Base-by-base conservation (phyloP, 2,888 invertebrate genomes). In the Scaptomyza reducta region DNA sequence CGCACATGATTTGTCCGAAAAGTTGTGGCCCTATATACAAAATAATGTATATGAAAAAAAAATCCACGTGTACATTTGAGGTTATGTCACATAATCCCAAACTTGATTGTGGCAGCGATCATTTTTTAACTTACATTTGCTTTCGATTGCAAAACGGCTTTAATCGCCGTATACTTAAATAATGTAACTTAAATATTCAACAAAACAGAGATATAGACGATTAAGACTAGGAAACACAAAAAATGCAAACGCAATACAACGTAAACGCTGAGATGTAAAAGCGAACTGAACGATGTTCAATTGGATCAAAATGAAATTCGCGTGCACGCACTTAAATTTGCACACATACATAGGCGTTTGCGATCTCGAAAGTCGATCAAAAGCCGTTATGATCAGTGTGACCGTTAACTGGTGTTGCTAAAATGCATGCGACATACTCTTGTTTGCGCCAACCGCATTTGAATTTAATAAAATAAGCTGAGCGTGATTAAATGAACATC, bases 231-330 rank as follows among this genome's bases (percentile, higher is more conserved):
- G 16, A 22, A 38, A 72, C 29, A 49, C 27, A 25, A 16, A 54
- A 72, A 53, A 41, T 46, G 14, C 14, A 38, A 38, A n/a, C 35
- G 41, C 42, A 60, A 16, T 33, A 1, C 45, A 60, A 68, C 68
- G n/a, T 11, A 11, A 51, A 49, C 57, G 60, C 56, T 53, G 46
- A 45, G 67, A 41, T 68, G 78, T 81, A 50, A 62, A 80, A 72
- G 40, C 57, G 51, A 87, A 81, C 66, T 77, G 87, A 74, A 62
- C 74, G 81, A 74, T 40, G 7, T 25, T 7, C 42, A 69, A 59
- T 31, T 58, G 33, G 31, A 62, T 10, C 6, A 2, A 5, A 51
- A 4, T 69, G 18, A 7, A 45, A 46, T 49, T 25, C n/a, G 9
- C 53, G 11, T 62, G 9, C 31, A 13, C 44, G n/a, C 66, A 33